Evolutionary conservation across 2,797 vertebrate genomes (phyloP), one percentile per base, ranked within the genome.

Genomic region (Lithobates sylvaticus): DNA sequence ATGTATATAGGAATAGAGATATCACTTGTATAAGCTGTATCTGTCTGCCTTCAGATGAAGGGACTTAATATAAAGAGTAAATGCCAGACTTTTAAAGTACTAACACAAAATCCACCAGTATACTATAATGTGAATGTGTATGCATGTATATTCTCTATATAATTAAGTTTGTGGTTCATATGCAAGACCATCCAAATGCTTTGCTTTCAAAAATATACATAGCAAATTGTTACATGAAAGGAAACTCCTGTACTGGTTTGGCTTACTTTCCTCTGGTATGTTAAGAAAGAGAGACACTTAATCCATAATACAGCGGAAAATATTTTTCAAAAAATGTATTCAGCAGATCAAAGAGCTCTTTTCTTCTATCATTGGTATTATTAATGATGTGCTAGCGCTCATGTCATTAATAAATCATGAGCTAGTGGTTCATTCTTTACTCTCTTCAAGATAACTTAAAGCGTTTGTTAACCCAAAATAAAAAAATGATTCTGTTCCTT

Each of bases 171-270:
- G 64, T 18, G 65, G 65, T 34, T 83, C 23, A 65, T 29, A 68
- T 83, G 47, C 26, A 29, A 67, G 50, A 29, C 5, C 21, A 44
- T 68, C 23, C 67, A 83, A 83, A 78, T 78, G 68, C 76, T 73
- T 65, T 64, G 29, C 76, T 84, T 65, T 76, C 68, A 84, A 13
- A 78, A 70, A 84, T 77, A 54, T 64, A 44, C 65, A 23, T 32
- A 34, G 67, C 27, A 54, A 50, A 23, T 27, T 54, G 82, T 84
- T 70, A 70, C 36, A 84, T 77, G 61, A 9, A 70, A 47, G 70
- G 42, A 77, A 58, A 78, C 5, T 16, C n/a, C 32, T 44, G 23
- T 78, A 42, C 78, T 83, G 68, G 75, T 84, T 84, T 84, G 50
- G 68, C 75, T 42, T 65, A 1, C 9, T 70, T n/a, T 71, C 26